Evolutionary conservation across 2,888 invertebrate species (phyloP).

Genomic region (Stratiomys singularior): DNA sequence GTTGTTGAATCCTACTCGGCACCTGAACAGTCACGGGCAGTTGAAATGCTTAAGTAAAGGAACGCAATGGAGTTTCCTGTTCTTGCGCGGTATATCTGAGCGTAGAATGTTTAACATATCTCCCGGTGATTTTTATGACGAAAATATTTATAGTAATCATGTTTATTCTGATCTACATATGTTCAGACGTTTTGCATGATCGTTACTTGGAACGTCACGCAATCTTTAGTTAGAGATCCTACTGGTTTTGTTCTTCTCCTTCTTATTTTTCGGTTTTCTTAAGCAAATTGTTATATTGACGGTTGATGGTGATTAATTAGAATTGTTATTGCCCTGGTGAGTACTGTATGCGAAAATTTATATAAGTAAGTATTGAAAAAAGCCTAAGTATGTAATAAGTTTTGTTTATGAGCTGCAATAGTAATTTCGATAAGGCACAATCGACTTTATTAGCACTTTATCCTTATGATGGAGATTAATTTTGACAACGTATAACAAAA

Average conservation of each 20-base stretch:
- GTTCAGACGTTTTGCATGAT: conserved; percentile 38
- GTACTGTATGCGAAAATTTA: too few relatives aligned
- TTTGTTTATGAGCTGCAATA: too few relatives aligned
- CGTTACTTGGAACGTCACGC: conserved; percentile 31
- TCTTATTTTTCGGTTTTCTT: too few relatives aligned
- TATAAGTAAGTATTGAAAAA: too few relatives aligned
- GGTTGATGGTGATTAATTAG: neutral
- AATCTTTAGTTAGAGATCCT: neutral
- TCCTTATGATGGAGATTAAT: too few relatives aligned
- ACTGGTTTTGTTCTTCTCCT: too few relatives aligned
- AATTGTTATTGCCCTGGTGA: neutral
- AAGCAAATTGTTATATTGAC: neutral
- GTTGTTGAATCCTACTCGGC: conserved; percentile 48
- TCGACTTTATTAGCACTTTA: too few relatives aligned
- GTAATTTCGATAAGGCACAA: too few relatives aligned
- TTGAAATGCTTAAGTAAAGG: neutral
- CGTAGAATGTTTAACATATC: conserved; percentile 50
- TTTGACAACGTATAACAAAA: too few relatives aligned
- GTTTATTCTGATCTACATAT: conserved; percentile 43
- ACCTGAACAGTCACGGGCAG: neutral
- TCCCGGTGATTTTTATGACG: conserved; percentile 48
- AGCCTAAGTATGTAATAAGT: too few relatives aligned
- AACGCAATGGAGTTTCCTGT: neutral
- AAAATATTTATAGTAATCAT: conserved; percentile 40
- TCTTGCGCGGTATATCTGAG: conserved; percentile 37